Evolutionary conservation across 2,113 vertebrate species (phyloP).

Genomic region (Pristiophorus japonicus): DNA sequence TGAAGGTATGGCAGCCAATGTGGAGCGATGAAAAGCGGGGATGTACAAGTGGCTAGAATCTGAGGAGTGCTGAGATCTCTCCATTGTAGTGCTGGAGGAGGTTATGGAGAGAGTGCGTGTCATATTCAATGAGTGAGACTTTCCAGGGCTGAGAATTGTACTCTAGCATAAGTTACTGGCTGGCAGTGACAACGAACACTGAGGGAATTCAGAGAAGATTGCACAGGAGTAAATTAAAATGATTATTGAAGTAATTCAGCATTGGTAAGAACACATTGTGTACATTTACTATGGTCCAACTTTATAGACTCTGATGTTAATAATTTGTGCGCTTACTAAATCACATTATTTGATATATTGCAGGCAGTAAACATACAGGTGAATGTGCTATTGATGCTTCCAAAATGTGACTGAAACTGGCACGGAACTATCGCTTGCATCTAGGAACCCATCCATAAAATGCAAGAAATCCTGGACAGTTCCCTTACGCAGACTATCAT

Average conservation of each 20-base stretch:
- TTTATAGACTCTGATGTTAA: neutral
- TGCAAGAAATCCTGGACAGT: neutral
- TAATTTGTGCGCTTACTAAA: neutral
- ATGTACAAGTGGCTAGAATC: no score
- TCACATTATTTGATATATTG: neutral
- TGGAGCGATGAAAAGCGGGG: neutral
- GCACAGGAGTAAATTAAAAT: neutral
- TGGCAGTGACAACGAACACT: neutral
- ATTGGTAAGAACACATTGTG: neutral
- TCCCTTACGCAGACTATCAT: neutral
- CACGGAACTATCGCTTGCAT: neutral
- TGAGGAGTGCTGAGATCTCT: no score
- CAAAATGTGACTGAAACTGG: neutral
- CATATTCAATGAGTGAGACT: neutral
- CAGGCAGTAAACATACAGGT: conserved; percentile 14
- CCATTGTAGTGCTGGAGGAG: neutral
- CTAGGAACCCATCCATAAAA: neutral
- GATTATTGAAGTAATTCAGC: neutral
- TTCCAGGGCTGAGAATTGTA: neutral
- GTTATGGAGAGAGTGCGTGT: neutral
- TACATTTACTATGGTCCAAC: neutral
- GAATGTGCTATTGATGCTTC: conserved; percentile 4
- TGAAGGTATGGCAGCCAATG: neutral
- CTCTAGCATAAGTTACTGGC: neutral
- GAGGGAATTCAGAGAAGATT: neutral